Conservation (phyloP, 2,888 invertebrate genomes). For the Polydrusus pterygomalis region DNA sequence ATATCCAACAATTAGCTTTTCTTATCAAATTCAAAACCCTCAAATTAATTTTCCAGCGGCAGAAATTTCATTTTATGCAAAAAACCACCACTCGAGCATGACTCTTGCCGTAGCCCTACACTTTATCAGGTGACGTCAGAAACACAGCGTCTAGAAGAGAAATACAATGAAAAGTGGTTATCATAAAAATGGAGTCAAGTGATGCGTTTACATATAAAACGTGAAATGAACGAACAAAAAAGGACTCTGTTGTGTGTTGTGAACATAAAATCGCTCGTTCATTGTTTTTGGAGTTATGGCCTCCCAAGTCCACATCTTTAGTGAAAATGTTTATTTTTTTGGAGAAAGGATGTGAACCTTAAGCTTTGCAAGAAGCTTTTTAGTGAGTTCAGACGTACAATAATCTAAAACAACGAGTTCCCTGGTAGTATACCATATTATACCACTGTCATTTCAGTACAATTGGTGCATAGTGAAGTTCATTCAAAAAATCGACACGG, state of each 20-base stretch:
- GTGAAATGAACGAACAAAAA: constrained; percentile 37
- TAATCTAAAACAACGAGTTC: too few relatives aligned
- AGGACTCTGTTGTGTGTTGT: constrained; percentile 18
- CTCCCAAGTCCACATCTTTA: too few relatives aligned
- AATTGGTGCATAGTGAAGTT: too few relatives aligned
- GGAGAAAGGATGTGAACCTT: too few relatives aligned
- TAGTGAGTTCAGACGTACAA: too few relatives aligned
- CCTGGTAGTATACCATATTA: too few relatives aligned
- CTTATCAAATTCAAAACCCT: background rate
- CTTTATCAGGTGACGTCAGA: constrained; percentile 60
- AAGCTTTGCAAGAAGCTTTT: too few relatives aligned
- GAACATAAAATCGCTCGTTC: too few relatives aligned
- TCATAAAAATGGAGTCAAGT: constrained; percentile 61
- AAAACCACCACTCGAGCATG: constrained; percentile 18
- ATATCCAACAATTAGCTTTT: background rate
- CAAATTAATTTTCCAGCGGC: background rate
- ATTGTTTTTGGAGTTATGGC: too few relatives aligned
- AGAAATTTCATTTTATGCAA: constrained; percentile 27
- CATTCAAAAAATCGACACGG: too few relatives aligned
- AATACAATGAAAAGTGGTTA: constrained; percentile 62
- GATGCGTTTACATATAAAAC: constrained; percentile 53
- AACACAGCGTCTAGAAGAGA: constrained; percentile 52
- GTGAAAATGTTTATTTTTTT: too few relatives aligned
- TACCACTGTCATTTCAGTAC: too few relatives aligned
- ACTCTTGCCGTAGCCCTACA: constrained; percentile 24